These are phyloP conservation scores for Muscicapa striata DNA, from an alignment of 2,797 vertebrate species.

Conservation along the genomic window DNA sequence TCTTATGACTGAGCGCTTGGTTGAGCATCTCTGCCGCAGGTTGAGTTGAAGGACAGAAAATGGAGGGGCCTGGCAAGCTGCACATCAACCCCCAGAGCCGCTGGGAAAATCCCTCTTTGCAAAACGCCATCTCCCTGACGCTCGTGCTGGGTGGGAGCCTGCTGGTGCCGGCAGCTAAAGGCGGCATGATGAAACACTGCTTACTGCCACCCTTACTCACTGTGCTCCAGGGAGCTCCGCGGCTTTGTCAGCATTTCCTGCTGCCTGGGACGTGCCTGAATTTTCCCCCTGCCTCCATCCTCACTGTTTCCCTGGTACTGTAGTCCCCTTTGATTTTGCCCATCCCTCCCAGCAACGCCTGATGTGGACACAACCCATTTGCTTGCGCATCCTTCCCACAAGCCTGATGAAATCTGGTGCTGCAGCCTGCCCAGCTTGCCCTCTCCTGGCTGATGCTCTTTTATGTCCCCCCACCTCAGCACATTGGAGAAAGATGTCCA, in stretches of 20 bases:
- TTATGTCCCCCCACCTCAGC: neutral
- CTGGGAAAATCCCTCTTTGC: conserved; percentile 31
- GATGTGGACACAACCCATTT: neutral
- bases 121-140: neutral
- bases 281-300: neutral
- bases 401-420: neutral
- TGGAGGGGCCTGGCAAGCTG: neutral
- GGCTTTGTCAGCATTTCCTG: conserved; percentile 32
- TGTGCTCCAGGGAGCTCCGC: neutral
- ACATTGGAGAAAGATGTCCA: neutral
- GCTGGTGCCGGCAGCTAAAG: neutral
- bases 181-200: neutral
- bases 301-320: neutral
- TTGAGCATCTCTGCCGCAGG: neutral
- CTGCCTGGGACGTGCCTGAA: neutral
- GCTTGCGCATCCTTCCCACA: neutral
- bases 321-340: neutral
- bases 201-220: conserved; percentile 42
- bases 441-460: neutral
- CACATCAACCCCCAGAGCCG: neutral
- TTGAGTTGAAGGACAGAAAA: neutral
- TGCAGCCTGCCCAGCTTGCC: neutral
- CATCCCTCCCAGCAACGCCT: neutral
- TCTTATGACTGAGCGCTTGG: neutral
- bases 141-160: neutral